Base-by-base conservation (phyloP, 2,888 invertebrate genomes). In the Cheiracanthium punctorium region DNA sequence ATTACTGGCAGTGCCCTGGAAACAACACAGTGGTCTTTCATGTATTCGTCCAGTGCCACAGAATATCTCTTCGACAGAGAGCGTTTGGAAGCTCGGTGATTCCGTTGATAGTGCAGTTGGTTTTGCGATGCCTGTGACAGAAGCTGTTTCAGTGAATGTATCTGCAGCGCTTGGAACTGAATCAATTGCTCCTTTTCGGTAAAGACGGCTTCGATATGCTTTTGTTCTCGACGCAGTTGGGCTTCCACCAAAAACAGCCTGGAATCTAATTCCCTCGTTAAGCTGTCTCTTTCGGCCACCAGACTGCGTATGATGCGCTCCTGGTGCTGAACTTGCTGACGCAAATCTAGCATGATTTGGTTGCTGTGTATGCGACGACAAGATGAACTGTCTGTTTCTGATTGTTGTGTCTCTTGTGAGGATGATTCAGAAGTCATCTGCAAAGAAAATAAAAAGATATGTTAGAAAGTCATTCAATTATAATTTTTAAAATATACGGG, bases 1-100 rank as follows among this genome's bases (percentile, higher is more conserved):
- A 86, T 65, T 0, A 86, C 80, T 2, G 85, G 85, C n/a, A 48
- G 48, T n/a, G 85, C 85, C n/a, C 80, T 80, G 10, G 85, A 86
- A 14, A 86, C 80, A 2, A 80, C 48, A 0, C 75, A 70, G 24
- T 73, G 67, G 37, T 86, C 85, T 64, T 76, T 86, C 48, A 86
- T 80, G 75, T 86, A 86, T 24, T 86, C 85, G 20, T 86, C 85
- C 17, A 86, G 20, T 1, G 80, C 85, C 1, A 74, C 75, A 0
- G 85, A 86, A n/a, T 71, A 86, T 43, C 80, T 70, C 28, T 80
- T 80, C 5, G 52, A 17, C 29, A 32, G 17, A 8, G 37, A 30
- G 14, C 84, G 48, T 28, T 79, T 79, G 17, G 71, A 20, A n/a
- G 73, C 41, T 20, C 80, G 64, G 1, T 52, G 24, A 33, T 65